Base-by-base conservation (phyloP, 2,113 vertebrate genomes). In the Nibea coibor region DNA sequence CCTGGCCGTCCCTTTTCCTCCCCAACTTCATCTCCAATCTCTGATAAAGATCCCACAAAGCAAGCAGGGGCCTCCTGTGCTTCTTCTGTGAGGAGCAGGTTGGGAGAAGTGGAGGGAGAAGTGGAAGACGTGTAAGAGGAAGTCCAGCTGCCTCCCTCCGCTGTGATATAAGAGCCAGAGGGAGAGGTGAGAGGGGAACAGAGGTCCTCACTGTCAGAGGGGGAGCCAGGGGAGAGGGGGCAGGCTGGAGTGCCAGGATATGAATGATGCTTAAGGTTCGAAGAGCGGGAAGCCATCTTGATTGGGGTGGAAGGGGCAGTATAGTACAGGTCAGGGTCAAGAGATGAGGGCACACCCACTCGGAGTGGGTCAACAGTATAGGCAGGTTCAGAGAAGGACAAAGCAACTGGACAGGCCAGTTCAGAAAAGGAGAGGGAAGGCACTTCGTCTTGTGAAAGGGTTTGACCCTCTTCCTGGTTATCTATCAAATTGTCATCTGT, bases 111-210 rank as follows among this genome's bases (percentile, higher is more conserved):
- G 61, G 96, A 97, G 19, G 95, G 95, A 12, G 96, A 96, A 22
- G 94, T 95, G 69, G 94, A 96, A 43, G 96, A 96, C 0, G 96
- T 96, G 64, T 95, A 97, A 0, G 96, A 97, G 0, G 96, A 98
- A 3, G 95, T 94, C 96, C 97, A 97, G 89, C 98, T 99, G 48
- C 97, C 96, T 9, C 97, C 97, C 57, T 99, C 97, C 0, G 98
- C 98, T 0, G 98, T 99, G 75, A 97, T 94, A 67, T 99, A 99
- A 70, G 98, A 99, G 0, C 97, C 97, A 0, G 98, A 98, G 7
- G 97, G 97, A 0, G 98, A 98, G 0, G 97, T 96, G 0, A 97
- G 96, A 0, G 96, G 96, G 0, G 98, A 97, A 78, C 94, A 96
- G 47, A 94, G 93, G 66, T 96, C 95, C 50, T 95, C 93, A 1